Evolutionary conservation across 2,797 vertebrate genomes (phyloP), one percentile per base, ranked within the genome.

Genomic region (Sardinella longiceps): DNA sequence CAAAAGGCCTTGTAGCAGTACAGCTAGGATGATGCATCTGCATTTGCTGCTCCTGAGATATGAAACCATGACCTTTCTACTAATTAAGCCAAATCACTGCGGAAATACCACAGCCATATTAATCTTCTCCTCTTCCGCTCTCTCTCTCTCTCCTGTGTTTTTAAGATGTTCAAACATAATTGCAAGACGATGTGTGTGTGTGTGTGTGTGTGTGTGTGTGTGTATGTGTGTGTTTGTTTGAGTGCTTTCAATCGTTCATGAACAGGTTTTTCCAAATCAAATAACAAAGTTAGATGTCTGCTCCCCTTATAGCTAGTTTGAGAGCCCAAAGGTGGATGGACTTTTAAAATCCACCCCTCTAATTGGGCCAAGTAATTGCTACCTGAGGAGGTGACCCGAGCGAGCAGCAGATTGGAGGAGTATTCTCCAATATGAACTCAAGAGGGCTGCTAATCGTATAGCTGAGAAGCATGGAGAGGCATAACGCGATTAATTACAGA

Each of bases 311-410:
- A 74, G 66, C 37, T 5, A 2, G 66, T 39, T 37, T 25, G 25
- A n/a, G 25, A 63, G n/a, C 60, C 60, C n/a, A 63, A 63, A 50
- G 14, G 12, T 15, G 11, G 51, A 23, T 53, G 20, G 51, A 18
- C 20, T 23, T 23, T 53, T 20, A 20, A 53, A 53, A 23, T 53
- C 51, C 46, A 48, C 11, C 2, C 28, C 18, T 39, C 15, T 39
- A 33, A 33, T 33, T 6, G 15, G 3, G 66, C 2, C 14, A 39
- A 82, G 20, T 83, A 80, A 88, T 86, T 83, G 37, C 58, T 82
- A 86, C 60, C 81, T 85, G 45, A 60, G 80, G 63, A 83, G 84
- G 82, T 81, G 25, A 80, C 80, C 84, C 23, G 70, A 5, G n/a
- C n/a, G n/a, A n/a, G 45, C 53, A 51, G 58, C 39, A 60, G n/a